These are phyloP conservation scores for Cephalopterus ornatus DNA, from an alignment of 2,113 vertebrate genomes.

Conservation along the genomic window DNA sequence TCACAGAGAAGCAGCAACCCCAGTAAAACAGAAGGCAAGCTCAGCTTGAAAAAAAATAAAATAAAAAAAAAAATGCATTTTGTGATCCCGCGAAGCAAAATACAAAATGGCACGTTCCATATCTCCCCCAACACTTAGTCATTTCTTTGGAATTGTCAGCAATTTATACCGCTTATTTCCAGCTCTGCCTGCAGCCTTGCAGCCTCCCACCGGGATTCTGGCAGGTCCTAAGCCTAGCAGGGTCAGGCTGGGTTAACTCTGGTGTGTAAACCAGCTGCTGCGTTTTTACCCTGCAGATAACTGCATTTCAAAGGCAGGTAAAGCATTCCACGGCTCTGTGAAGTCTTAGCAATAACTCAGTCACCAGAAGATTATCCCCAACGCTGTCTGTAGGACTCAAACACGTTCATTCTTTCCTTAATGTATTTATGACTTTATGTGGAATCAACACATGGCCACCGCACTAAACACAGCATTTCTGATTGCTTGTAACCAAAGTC, in stretches of 20 bases:
- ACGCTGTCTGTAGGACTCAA: neutral
- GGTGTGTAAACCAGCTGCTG: neutral
- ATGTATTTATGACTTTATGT: neutral
- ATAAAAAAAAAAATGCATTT: neutral
- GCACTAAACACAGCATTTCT: neutral
- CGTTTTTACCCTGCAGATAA: neutral
- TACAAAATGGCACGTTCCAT: neutral
- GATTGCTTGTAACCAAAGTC: neutral
- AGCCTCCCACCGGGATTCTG: neutral
- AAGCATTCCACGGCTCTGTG: neutral
- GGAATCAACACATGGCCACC: neutral
- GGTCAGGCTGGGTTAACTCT: neutral
- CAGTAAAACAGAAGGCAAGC: neutral
- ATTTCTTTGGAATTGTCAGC: neutral
- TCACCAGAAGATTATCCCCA: neutral
- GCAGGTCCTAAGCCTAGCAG: neutral
- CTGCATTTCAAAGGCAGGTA: neutral
- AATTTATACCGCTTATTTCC: neutral
- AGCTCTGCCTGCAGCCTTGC: neutral
- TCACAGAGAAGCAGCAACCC: neutral
- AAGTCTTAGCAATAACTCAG: neutral
- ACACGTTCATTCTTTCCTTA: neutral
- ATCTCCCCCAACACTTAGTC: neutral
- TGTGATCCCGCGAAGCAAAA: neutral
- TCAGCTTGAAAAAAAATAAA: neutral